Evolutionary conservation across 2,113 vertebrate genomes (phyloP).

Genomic region (Ctenodactylus gundi): DNA sequence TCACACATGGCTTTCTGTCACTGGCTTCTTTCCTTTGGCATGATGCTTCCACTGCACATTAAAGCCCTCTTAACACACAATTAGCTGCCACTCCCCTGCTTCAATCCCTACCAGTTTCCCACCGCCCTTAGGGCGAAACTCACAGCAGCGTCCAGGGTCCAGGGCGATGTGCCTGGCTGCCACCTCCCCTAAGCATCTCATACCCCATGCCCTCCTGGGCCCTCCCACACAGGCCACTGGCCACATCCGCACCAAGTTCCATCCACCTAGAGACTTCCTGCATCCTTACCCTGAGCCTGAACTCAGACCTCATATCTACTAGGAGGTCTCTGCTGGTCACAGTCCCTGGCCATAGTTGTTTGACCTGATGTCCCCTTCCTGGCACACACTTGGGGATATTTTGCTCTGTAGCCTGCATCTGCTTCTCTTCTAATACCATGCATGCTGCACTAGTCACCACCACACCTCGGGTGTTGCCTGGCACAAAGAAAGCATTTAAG

Average conservation of each 20-base stretch:
- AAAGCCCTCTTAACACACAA: neutral
- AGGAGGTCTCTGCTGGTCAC: neutral
- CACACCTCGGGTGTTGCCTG: accelerated
- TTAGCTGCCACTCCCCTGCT: neutral
- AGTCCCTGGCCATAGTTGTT: accelerated
- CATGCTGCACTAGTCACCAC: neutral
- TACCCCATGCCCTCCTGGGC: accelerated
- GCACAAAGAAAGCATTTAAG: neutral
- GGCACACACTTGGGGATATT: too few species aligned
- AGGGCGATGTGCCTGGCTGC: neutral
- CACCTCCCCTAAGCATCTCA: neutral
- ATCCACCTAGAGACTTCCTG: neutral
- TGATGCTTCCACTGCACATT: neutral
- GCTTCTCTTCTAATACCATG: accelerated
- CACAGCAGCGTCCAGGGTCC: neutral
- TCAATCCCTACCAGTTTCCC: neutral
- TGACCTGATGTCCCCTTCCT: neutral
- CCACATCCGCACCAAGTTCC: neutral
- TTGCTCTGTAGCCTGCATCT: neutral
- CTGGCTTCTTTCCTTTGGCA: neutral
- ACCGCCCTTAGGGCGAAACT: neutral
- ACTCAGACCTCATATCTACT: neutral
- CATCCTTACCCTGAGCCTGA: neutral
- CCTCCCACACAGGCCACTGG: neutral
- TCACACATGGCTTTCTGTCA: neutral